Conservation (phyloP, 2,888 invertebrate genomes). For the Mactromeris polynyma region DNA sequence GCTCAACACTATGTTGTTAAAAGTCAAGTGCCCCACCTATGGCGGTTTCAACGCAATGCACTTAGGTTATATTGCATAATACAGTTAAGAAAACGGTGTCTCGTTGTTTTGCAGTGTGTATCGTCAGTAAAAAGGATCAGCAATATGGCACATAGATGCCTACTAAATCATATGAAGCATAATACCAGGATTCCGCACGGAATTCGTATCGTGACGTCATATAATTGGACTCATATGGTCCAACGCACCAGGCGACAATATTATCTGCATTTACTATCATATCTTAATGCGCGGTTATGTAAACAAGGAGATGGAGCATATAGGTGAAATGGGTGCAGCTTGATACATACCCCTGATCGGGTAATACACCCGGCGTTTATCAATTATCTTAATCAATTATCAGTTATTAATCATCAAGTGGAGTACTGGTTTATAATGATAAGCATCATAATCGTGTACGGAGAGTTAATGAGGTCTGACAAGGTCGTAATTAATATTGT, state of each 20-base stretch:
- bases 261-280: neutral
- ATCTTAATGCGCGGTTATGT: neutral
- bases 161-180: neutral
- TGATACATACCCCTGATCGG: neutral
- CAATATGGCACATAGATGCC: neutral
- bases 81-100: neutral
- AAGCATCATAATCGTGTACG: neutral
- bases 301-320: neutral
- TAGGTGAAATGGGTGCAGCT: neutral
- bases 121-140: neutral
- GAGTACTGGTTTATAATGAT: conserved; percentile 4
- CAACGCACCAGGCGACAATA: neutral
- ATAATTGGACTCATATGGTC: neutral
- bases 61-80: neutral
- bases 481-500: neutral
- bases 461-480: neutral
- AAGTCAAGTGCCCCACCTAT: neutral
- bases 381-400: conserved; percentile 14
- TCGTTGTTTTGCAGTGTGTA: neutral
- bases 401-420: conserved; percentile 9
- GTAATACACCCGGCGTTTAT: neutral
- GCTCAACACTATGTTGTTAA: neutral
- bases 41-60: neutral
- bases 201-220: neutral
- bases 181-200: neutral